phyloP scores from a whole-genome alignment of 1,140 invertebrate species.

The Brachionus koreanus region DNA sequence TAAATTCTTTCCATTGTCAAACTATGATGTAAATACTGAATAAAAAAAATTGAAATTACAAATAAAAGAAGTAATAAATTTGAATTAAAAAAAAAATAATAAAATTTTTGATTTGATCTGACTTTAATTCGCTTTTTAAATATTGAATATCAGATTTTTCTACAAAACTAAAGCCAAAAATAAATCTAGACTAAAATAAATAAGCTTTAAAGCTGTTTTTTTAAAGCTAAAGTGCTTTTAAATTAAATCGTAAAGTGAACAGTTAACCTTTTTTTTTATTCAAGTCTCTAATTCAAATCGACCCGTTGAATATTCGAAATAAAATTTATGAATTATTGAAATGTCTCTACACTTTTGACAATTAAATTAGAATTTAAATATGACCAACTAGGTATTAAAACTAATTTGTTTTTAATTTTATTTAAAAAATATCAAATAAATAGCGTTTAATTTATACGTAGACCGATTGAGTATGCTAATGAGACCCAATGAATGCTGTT shows the following conservation, averaged over 20 bases:
- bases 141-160: neutral
- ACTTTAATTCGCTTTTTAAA: neutral
- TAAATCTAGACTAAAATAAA: neutral
- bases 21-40: too few relatives aligned
- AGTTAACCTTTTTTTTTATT: neutral
- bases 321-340: neutral
- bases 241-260: slow-evolving; percentile 2
- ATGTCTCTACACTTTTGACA: slow-evolving; percentile 1
- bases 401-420: slow-evolving; percentile 6
- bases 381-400: neutral
- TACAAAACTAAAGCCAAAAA: neutral
- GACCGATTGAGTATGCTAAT: neutral
- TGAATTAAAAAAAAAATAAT: neutral
- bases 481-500: neutral
- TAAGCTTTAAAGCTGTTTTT: neutral
- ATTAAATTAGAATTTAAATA: neutral
- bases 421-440: slow-evolving; percentile 4
- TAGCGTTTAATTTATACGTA: neutral
- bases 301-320: neutral
- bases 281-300: neutral
- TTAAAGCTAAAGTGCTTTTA: neutral
- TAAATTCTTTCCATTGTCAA: too few relatives aligned
- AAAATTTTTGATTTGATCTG: neutral
- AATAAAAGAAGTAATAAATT: too few relatives aligned
- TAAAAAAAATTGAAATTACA: too few relatives aligned